Evolutionary conservation across 2,888 invertebrate species (phyloP).

Genomic region (Noctuana brunneofusca): DNA sequence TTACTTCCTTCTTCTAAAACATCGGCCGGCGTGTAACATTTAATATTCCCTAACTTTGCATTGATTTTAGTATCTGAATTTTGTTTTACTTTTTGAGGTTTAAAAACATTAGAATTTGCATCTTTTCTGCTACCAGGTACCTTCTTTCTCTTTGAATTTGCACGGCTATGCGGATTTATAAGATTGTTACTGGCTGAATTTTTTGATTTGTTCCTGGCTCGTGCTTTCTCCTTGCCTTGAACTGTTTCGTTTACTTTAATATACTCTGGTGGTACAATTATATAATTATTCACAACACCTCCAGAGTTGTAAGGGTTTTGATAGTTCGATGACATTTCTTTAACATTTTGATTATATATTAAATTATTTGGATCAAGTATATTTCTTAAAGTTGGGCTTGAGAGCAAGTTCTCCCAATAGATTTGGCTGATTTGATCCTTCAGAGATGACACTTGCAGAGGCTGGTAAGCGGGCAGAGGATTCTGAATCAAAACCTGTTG

Average conservation of each 20-base stretch:
- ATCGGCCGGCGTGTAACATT: constrained; percentile 22
- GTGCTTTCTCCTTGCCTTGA: constrained; percentile 28
- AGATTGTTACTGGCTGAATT: too few relatives aligned
- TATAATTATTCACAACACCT: constrained; percentile 43
- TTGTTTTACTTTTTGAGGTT: constrained; percentile 6
- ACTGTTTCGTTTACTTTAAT: constrained; percentile 36
- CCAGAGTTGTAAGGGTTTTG: constrained; percentile 22
- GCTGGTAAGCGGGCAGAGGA: constrained; percentile 41
- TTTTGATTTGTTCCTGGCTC: constrained; percentile 19
- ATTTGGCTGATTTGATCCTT: constrained; percentile 45
- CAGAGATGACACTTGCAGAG: constrained; percentile 18
- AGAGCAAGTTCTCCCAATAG: constrained; percentile 41
- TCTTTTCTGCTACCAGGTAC: neutral
- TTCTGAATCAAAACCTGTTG: constrained; percentile 44
- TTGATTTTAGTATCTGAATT: neutral
- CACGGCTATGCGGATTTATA: neutral
- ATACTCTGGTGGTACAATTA: constrained; percentile 42
- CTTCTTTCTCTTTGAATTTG: neutral
- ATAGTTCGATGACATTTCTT: constrained; percentile 35
- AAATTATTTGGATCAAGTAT: constrained; percentile 34
- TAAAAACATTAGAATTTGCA: neutral
- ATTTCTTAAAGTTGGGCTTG: constrained; percentile 23
- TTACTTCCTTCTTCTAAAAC: constrained; percentile 13
- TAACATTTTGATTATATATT: constrained; percentile 47
- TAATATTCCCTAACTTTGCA: neutral